Conservation (phyloP, 2,113 vertebrate genomes). For the Serinus canaria region DNA sequence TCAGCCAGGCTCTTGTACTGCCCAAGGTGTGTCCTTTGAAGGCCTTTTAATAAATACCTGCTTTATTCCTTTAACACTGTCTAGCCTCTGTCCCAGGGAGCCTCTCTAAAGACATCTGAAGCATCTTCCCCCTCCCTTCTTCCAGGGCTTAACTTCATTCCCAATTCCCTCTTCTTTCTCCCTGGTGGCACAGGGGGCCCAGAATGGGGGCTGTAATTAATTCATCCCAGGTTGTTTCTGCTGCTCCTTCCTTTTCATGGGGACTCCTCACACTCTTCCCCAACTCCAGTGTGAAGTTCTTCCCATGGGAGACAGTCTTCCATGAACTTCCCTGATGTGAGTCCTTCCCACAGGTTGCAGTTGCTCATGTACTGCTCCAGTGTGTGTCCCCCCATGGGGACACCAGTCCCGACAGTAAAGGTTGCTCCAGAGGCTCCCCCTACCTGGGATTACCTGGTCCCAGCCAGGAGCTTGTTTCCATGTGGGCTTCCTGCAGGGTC, state of each 20-base stretch:
- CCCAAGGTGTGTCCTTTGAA: neutral
- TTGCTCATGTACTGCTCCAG: neutral
- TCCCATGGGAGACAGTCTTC: neutral
- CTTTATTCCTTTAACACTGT: neutral
- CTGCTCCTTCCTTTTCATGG: neutral
- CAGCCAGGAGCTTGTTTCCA: neutral
- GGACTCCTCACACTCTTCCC: neutral
- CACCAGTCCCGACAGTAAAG: too few relatives aligned
- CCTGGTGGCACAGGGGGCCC: accelerated
- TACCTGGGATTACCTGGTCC: neutral
- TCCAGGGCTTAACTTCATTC: neutral
- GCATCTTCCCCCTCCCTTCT: neutral
- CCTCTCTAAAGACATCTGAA: too few relatives aligned
- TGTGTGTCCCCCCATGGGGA: accelerated
- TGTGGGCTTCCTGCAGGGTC: neutral
- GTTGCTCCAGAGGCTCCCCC: neutral
- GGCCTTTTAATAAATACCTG: neutral
- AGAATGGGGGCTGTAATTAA: neutral
- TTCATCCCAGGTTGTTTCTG: neutral
- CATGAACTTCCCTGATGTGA: neutral
- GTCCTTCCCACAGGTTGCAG: neutral
- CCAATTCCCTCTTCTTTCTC: neutral
- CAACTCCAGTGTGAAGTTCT: neutral
- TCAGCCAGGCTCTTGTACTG: accelerated
- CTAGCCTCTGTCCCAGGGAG: neutral